Conservation (phyloP, 2,113 vertebrate species). For the Zosterops hypoxanthus region DNA sequence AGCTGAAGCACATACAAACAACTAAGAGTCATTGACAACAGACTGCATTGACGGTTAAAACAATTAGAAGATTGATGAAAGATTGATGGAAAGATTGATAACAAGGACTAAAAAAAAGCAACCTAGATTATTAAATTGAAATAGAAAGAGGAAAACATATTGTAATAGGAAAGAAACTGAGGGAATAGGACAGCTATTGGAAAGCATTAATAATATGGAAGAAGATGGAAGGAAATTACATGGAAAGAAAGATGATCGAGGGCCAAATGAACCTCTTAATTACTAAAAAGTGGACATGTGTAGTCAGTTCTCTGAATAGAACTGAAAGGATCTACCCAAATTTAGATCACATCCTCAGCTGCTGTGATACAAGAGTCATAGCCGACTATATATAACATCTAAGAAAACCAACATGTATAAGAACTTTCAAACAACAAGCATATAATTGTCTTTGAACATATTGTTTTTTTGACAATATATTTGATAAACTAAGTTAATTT, state of each 20-base stretch:
- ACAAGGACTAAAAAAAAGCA: not conserved
- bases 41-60: not conserved
- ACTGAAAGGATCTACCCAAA: not conserved
- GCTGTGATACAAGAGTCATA: not conserved
- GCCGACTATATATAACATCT: not conserved
- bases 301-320: not conserved
- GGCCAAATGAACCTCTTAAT: not conserved
- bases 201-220: not conserved
- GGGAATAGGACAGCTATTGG: not conserved
- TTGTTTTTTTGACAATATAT: not conserved
- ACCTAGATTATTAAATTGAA: not conserved
- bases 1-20: not conserved
- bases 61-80: not conserved
- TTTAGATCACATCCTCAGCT: not conserved
- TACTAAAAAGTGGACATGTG: not conserved
- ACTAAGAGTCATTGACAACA: not conserved
- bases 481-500: not conserved
- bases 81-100: not conserved
- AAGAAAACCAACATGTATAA: not conserved
- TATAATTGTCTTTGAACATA: not conserved
- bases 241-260: not conserved
- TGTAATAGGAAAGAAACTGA: not conserved
- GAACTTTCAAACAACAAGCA: not conserved
- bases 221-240: not conserved
- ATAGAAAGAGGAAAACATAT: not conserved